A percentile compares a stretch with the other conserved stretches of the same genome.
Evolutionary conservation across 1,140 invertebrate genomes (phyloP).

Genomic region (Procambarus virginalis): DNA sequence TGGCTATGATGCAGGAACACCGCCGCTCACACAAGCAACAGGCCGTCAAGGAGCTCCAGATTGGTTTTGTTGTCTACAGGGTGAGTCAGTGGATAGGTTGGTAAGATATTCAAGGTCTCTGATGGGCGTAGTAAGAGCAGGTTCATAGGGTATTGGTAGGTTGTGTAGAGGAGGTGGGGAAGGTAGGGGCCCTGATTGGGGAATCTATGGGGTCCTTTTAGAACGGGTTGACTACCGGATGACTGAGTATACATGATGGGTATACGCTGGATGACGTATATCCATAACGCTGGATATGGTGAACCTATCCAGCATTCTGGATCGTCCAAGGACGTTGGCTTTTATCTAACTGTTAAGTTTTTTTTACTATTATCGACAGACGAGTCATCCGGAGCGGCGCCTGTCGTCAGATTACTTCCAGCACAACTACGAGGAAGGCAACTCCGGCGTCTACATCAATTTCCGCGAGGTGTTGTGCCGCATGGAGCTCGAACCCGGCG

Average conservation of each 20-base stretch:
- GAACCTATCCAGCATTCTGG: too few relatives aligned
- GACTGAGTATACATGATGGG: too few relatives aligned
- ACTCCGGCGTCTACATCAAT: slow-evolving; percentile 79
- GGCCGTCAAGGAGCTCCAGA: slow-evolving; percentile 74
- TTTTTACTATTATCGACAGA: slow-evolving; percentile 42
- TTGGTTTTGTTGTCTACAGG: slow-evolving; percentile 76
- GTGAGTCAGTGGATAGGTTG: slow-evolving; percentile 71
- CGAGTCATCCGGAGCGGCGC: slow-evolving; percentile 64
- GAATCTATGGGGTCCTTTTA: too few relatives aligned
- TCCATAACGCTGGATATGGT: too few relatives aligned
- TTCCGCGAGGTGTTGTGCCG: slow-evolving; percentile 78
- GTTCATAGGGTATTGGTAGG: background rate
- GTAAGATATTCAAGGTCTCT: background rate
- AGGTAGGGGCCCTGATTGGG: too few relatives aligned
- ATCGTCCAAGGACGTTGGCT: too few relatives aligned
- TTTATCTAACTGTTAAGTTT: too few relatives aligned
- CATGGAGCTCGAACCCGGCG: slow-evolving; percentile 77
- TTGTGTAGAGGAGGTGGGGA: background rate
- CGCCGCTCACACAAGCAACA: slow-evolving; percentile 71
- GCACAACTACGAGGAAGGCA: slow-evolving; percentile 77
- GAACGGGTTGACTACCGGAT: too few relatives aligned
- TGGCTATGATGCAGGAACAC: slow-evolving; percentile 76
- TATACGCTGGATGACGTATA: too few relatives aligned
- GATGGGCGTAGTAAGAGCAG: background rate
- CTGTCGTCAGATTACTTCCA: slow-evolving; percentile 75